Base-by-base conservation (phyloP, 2,113 vertebrate genomes). In the Centropus bengalensis region DNA sequence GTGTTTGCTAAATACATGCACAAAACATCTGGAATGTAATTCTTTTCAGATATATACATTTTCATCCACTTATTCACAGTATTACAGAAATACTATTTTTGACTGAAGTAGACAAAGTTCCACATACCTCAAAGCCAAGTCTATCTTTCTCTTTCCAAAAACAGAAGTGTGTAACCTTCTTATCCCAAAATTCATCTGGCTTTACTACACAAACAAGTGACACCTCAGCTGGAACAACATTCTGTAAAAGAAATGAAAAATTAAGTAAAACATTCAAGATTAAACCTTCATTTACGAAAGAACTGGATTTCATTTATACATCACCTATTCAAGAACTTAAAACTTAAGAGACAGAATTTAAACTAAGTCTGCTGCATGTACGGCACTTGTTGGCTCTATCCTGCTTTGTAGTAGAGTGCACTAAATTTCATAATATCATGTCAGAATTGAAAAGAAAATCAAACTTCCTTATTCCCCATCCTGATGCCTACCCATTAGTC, bases 111-210 rank as follows among this genome's bases (percentile, higher is more conserved):
- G n/a, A 73, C 11, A 91, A 18, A 28, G 69, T 28, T 73, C 36
- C 70, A 93, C 98, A 97, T 97, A 99, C 99, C 99, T 99, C 99
- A 96, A 99, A 99, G 84, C 99, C 99, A 95, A 99, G 98, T 58
- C 99, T 98, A 96, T 99, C 99, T 70, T 99, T 99, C 95, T 99
- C 99, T 97, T 99, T 99, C 99, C 99, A 99, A 97, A 99, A 99
- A 94, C 99, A 99, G 97, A 99, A 99, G 94, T 99, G 99, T 4
- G 99, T 99, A 96, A 99, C 99, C 96, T 99, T 99, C 97, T 99
- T 99, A 96, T 99, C 99, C 99, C 99, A 99, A 91, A 99, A 99
- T 96, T 99, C 99, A 97, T 99, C 99, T 23, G 99, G 99, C 92
- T 99, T 99, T 94, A 99, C 99, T 93, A 99, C 99, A 94, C 99